These are phyloP conservation scores for Clunio marinus DNA, from an alignment of 2,888 invertebrate genomes.

Conservation along the genomic window DNA sequence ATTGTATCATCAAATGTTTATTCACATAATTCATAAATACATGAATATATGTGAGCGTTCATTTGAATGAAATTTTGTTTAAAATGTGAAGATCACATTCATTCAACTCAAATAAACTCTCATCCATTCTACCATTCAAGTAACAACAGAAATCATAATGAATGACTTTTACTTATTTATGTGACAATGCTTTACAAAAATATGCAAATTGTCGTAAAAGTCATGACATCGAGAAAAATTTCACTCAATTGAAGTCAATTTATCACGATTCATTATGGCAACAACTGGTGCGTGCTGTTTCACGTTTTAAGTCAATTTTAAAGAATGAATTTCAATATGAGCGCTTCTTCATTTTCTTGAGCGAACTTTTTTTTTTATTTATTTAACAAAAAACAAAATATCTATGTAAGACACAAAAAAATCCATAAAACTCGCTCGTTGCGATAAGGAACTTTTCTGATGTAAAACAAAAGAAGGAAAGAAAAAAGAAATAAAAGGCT, in stretches of 20 bases:
- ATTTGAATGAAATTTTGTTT: neutral
- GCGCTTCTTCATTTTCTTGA: no score
- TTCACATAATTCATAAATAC: constrained; percentile 15
- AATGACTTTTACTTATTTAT: constrained; percentile 18
- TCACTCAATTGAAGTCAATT: constrained; percentile 35
- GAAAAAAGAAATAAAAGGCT: neutral
- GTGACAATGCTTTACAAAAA: no score
- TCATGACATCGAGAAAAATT: constrained; percentile 4
- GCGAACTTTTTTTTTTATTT: no score
- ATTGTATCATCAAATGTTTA: constrained; percentile 12
- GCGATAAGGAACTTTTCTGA: constrained; percentile 23
- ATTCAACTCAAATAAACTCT: no score
- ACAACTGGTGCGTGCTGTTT: constrained; percentile 22
- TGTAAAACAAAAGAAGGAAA: constrained; percentile 7
- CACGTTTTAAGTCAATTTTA: no score
- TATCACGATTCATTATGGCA: neutral
- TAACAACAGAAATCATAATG: no score
- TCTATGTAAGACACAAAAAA: neutral
- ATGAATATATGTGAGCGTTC: constrained; percentile 10
- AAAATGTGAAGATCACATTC: no score
- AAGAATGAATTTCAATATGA: no score
- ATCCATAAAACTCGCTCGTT: constrained; percentile 17
- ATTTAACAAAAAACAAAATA: neutral
- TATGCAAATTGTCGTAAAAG: constrained; percentile 2
- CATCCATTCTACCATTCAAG: no score